Percentiles rank a stretch among this genome's conserved stretches.
Conservation (phyloP, 2,888 invertebrate species). For the Malthinus seriepunctatus region DNA sequence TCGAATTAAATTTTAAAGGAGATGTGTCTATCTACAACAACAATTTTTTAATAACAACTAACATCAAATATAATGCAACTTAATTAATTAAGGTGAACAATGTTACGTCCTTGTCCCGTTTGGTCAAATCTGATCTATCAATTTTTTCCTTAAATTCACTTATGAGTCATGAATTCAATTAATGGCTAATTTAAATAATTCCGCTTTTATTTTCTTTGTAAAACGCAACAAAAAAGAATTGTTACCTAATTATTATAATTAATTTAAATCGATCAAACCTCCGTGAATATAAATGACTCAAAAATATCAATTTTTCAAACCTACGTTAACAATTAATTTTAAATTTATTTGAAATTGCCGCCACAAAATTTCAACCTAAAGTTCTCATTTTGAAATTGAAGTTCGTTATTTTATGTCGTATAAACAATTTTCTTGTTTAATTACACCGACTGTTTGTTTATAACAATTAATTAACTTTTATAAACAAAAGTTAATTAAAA, state of each 20-base stretch:
- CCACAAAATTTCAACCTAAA: too few species aligned
- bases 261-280: slow-evolving; percentile 2
- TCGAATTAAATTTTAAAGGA: neutral
- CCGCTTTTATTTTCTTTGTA: slow-evolving; percentile 4
- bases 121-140: slow-evolving; percentile 1
- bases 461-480: too few species aligned
- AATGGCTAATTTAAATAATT: slow-evolving; percentile 5
- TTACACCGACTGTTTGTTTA: too few species aligned
- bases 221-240: neutral
- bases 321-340: neutral
- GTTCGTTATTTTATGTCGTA: too few species aligned
- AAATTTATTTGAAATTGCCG: too few species aligned
- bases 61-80: neutral
- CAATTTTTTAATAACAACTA: too few species aligned
- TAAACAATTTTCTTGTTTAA: too few species aligned
- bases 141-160: slow-evolving; percentile 10
- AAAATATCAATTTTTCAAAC: neutral
- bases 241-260: neutral
- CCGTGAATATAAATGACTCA: neutral
- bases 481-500: too few species aligned
- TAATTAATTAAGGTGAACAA: slow-evolving; percentile 2
- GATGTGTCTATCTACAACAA: too few species aligned
- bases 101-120: neutral
- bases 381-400: too few species aligned
- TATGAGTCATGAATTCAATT: slow-evolving; percentile 12